Base-by-base conservation (phyloP, 2,888 invertebrate species). In the Drosophila acutilabella region DNA sequence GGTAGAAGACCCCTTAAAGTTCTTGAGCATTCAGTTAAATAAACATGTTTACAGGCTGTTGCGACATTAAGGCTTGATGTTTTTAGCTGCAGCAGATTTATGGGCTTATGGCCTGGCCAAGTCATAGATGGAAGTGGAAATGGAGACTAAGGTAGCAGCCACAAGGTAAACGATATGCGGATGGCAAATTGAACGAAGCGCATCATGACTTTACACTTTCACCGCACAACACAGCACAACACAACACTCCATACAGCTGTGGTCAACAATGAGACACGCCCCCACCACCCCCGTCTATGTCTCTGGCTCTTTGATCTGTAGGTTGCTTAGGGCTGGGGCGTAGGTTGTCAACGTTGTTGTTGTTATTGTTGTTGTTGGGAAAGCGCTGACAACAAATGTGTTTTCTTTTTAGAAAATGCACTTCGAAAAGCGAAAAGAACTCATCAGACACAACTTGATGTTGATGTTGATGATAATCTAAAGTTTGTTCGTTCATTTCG, bases 131-230 rank as follows among this genome's bases (percentile, higher is more conserved):
- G 36, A 44, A 10, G 18, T 45, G 20, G 44, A 56, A 30, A 18
- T 18, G 56, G 42, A 41, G 23, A 16, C 50, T 47, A 18, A 53
- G 38, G 69, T 44, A 61, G 61, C 69, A 72, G 72, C 77, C 72
- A 47, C 80, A 77, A 72, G 71, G 74, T 86, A 81, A 81, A 69
- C 81, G 87, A 81, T 86, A 83, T 83, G 60, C 62, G 61, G 74
- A 64, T 71, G 84, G 86, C 86, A 76, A 81, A 86, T 80, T 78
- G 74, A 70, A 67, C 54, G 56, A 60, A 40, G 67, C 68, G 66
- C 73, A 78, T 67, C 72, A 80, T 83, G 84, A 80, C 87, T 88
- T 86, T 83, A 88, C 87, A 85, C 85, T 85, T 85, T 85, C 85
- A 71, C 85, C 82, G 53, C 73, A 65, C 74, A 74, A 45, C 61